Percentiles rank a stretch among this genome's conserved stretches.
These are phyloP conservation scores for Lochmaea crataegi DNA, from an alignment of 2,888 invertebrate species.

Conservation along the genomic window DNA sequence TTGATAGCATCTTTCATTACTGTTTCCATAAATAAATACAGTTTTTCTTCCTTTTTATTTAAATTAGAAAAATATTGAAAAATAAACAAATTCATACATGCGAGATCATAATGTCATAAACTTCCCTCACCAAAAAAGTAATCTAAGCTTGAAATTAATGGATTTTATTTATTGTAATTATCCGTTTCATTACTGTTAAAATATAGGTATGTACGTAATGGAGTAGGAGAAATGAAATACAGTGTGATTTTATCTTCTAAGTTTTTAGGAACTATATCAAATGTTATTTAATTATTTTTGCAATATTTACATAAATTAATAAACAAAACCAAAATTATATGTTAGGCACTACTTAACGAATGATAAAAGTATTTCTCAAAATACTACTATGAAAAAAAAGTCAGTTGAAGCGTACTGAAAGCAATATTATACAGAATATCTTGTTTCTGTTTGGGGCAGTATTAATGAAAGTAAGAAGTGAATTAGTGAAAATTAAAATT, in stretches of 20 bases:
- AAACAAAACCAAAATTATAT: neutral
- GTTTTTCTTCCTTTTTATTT: neutral
- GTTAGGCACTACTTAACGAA: neutral
- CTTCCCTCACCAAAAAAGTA: slow-evolving; percentile 19
- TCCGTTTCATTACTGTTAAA: neutral
- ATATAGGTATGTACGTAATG: slow-evolving; percentile 2
- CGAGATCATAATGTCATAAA: slow-evolving; percentile 18
- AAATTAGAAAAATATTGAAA: neutral
- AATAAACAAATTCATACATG: slow-evolving; percentile 19
- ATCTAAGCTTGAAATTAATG: slow-evolving; percentile 23
- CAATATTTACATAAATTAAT: neutral
- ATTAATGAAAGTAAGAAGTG: no score
- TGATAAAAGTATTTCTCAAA: no score
- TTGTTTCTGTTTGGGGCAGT: no score
- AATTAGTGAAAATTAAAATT: no score
- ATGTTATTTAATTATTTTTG: neutral
- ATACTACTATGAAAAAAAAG: no score
- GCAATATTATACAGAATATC: no score
- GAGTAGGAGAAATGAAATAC: neutral
- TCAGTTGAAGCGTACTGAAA: no score
- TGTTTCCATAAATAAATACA: neutral
- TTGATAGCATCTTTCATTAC: neutral
- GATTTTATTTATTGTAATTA: neutral
- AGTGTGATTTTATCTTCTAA: neutral
- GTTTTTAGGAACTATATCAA: neutral